Evolutionary conservation across 2,113 vertebrate species (phyloP).

Genomic region (Tenrec ecaudatus): DNA sequence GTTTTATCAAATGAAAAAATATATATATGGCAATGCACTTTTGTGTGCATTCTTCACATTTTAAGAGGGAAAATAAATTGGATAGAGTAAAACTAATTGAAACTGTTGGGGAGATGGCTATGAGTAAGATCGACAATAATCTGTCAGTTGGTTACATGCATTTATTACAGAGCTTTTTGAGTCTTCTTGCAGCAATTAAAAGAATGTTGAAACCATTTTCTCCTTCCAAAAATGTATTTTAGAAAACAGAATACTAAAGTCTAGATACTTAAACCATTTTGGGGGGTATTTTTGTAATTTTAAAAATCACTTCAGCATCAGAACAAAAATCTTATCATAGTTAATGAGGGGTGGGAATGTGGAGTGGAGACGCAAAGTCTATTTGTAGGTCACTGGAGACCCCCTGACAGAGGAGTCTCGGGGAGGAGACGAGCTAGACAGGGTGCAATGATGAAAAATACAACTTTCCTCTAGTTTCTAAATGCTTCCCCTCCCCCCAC

Average conservation of each 20-base stretch:
- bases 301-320: not conserved
- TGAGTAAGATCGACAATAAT: not conserved
- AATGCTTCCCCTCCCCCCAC: too few species aligned
- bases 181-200: not conserved
- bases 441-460: too few species aligned
- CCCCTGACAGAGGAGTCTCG: too few species aligned
- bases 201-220: not conserved
- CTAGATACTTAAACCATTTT: not conserved
- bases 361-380: too few species aligned
- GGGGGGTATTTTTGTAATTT: not conserved
- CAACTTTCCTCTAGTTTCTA: too few species aligned
- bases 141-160: not conserved
- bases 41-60: not conserved
- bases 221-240: not conserved
- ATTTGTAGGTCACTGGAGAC: too few species aligned
- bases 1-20: not conserved
- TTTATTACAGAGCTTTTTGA: not conserved
- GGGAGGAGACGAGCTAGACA: too few species aligned
- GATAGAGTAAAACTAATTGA: not conserved
- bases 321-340: too few species aligned
- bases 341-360: too few species aligned
- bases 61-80: not conserved
- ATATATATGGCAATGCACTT: not conserved
- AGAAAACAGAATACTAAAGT: not conserved
- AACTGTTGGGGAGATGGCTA: not conserved